Base-by-base conservation (phyloP, 2,888 invertebrate genomes). In the Unio delphinus region DNA sequence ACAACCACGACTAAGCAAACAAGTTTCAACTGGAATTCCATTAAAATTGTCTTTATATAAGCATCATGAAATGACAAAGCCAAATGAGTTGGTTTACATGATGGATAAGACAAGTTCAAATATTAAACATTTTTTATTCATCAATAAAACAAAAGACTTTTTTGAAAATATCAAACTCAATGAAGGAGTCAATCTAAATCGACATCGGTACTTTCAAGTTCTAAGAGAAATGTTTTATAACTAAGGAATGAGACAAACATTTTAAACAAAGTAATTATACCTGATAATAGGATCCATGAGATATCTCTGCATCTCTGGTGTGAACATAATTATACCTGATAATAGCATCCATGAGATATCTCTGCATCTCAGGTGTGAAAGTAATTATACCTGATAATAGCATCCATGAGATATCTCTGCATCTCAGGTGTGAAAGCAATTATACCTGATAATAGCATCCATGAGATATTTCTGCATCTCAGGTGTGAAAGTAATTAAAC, bases 211-310 rank as follows among this genome's bases (percentile, higher is more conserved):
- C 45, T 45, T 45, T 15, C 15, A 45, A 45, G 45, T 15, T 45
- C 1, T 45, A 15, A 45, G 45, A 15, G 45, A 45, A 45, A 15
- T 45, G 3, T 45, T 45, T 45, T 45, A 15, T 45, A 45, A 26
- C 15, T 55, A 23, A 23, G 20, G 23, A n/a, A 20, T n/a, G 23
- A 45, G 45, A 11, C 1, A 45, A 17, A 20, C 28, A 17, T 15
- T 45, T 3, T 15, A 45, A 45, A 15, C 45, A 45, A 45, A 45
- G 11, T 45, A 45, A 45, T 15, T 77, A 66, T 89, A 95, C 95
- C 95, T 95, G 84, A 98, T 95, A 84, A 98, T 95, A 45, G 97
- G 95, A 90, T 98, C 98, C 20, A 98, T 95, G 90, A 97, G 94
- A 89, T 96, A 97, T 83, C 95, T 95, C 91, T 96, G 96, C 92